Conservation (phyloP, 2,113 vertebrate genomes). For the Chiloscyllium plagiosum region DNA sequence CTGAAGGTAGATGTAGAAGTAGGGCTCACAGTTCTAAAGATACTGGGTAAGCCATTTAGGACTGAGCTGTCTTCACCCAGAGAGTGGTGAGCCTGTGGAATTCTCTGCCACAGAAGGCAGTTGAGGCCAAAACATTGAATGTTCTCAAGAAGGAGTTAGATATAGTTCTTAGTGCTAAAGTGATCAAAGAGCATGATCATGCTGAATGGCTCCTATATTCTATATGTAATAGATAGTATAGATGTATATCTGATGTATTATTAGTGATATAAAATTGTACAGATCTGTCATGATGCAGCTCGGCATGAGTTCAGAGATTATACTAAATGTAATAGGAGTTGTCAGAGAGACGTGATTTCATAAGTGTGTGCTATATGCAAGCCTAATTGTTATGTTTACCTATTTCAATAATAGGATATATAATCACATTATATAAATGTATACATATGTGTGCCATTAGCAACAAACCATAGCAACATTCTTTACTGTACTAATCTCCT, state of each 20-base stretch:
- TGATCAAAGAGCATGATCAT: background rate
- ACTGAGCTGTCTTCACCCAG: no score
- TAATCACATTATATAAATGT: background rate
- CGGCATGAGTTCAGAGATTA: background rate
- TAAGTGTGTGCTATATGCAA: background rate
- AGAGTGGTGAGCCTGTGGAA: no score
- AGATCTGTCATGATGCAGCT: background rate
- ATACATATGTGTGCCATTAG: background rate
- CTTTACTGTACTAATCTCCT: background rate
- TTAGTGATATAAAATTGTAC: background rate
- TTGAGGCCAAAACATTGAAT: background rate
- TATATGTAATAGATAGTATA: background rate
- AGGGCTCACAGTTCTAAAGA: no score
- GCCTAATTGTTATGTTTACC: background rate
- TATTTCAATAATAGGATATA: background rate
- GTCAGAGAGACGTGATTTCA: background rate
- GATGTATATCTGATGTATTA: background rate
- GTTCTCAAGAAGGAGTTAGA: background rate
- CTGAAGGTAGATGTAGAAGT: no score
- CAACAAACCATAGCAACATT: background rate
- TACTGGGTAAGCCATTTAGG: no score
- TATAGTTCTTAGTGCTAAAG: no score
- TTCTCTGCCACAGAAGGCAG: background rate
- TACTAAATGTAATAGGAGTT: background rate
- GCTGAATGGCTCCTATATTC: no score